These are phyloP conservation scores for Oryzias curvinotus DNA, from an alignment of 2,113 vertebrate species.

Conservation along the genomic window DNA sequence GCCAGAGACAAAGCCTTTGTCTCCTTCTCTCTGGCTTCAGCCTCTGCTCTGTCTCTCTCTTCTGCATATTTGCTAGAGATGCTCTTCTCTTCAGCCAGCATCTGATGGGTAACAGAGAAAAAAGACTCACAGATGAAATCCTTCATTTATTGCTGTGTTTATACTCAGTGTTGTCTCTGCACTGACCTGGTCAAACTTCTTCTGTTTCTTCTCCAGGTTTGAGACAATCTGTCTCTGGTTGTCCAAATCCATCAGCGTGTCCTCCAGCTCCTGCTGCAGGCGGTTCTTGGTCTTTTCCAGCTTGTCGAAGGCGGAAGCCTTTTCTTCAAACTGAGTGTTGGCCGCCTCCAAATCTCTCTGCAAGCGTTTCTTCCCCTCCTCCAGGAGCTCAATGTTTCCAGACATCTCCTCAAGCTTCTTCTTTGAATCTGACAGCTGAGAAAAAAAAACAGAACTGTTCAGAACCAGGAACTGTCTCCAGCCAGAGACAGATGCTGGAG, in stretches of 20 bases:
- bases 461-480: too few relatives aligned
- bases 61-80: constrained; percentile 92
- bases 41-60: constrained; percentile 92
- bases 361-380: constrained; percentile 91
- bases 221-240: constrained; percentile 94
- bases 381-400: constrained; percentile 83
- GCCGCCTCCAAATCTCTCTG: constrained; percentile 90
- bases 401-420: constrained; percentile 89
- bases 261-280: constrained; percentile 93
- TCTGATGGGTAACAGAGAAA: constrained; percentile 65
- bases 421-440: constrained; percentile 90
- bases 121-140: not conserved
- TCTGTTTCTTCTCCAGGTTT: constrained; percentile 96
- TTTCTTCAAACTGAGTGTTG: constrained; percentile 90
- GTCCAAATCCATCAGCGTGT: constrained; percentile 90
- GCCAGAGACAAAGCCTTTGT: constrained; percentile 89
- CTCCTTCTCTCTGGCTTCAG: constrained; percentile 92
- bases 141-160: not conserved
- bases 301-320: constrained; percentile 91
- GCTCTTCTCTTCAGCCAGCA: constrained; percentile 94
- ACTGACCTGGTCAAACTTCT: constrained; percentile 95
- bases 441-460: constrained; percentile 1
- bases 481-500: too few relatives aligned
- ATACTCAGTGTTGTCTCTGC: not conserved
- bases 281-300: constrained; percentile 94